Conservation (phyloP, 64 coral and sea anemone genomes). For the Platygyra sinensis region DNA sequence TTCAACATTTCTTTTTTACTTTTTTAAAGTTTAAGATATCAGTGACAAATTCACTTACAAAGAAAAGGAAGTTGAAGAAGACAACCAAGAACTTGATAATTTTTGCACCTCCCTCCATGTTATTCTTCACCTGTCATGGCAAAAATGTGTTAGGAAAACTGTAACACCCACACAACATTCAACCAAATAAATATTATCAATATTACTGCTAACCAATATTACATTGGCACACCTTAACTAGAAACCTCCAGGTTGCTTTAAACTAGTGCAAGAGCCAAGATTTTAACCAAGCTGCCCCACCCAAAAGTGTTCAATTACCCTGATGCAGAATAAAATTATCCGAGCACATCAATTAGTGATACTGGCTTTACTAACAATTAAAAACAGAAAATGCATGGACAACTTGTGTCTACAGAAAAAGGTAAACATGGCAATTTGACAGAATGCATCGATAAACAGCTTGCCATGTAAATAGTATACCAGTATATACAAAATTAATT, state of each 20-base stretch:
- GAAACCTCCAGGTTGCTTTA: no score
- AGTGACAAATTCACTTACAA: conserved; percentile 50
- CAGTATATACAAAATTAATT: no score
- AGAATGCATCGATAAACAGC: no score
- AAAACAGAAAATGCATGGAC: background rate
- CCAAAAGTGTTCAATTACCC: no score
- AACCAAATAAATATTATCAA: background rate
- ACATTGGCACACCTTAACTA: background rate
- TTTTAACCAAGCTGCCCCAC: background rate
- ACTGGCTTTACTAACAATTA: no score
- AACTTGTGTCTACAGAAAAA: background rate
- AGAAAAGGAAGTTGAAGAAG: conserved; percentile 70
- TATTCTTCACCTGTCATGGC: background rate
- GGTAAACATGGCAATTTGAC: background rate
- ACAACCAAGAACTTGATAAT: conserved; percentile 64
- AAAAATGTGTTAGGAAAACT: background rate
- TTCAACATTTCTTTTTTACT: no score
- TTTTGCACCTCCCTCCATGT: conserved; percentile 54
- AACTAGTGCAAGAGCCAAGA: background rate
- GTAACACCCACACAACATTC: background rate
- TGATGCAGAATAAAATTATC: no score
- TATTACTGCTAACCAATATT: background rate
- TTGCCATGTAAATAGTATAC: no score
- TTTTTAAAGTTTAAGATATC: background rate
- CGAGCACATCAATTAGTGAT: no score